Evolutionary conservation across 2,113 vertebrate genomes (phyloP), one percentile per base, ranked within the genome.

Genomic region (Axis porcinus): DNA sequence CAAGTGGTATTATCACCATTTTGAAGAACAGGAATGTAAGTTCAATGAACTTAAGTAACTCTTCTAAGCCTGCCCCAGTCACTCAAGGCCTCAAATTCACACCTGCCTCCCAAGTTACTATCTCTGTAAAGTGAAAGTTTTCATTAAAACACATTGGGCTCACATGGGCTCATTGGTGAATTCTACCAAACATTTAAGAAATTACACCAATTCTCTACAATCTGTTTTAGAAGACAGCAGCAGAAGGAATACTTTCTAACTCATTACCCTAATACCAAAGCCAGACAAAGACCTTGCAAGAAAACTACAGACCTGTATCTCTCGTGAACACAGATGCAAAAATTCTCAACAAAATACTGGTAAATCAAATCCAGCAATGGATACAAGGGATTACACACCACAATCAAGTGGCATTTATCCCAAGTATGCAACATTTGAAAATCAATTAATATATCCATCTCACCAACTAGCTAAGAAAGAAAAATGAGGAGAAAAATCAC

Each of bases 51-150:
- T 40, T 55, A 13, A 27, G 12, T 54, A 60, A 87, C 55, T 70
- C 23, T 43, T 92, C 43, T 28, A 60, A 94, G 76, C 19, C 54
- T 28, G 16, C 11, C 36, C 8, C 40, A 58, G 74, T 79, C 33
- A 62, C 64, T n/a, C 12, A 64, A 54, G 19, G n/a, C 45, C 36
- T 36, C 12, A 40, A 19, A 28, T 40, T 40, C 30, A 45, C 21
- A 70, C 55, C 57, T 67, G 10, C 33, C 25, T 17, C 52, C 28
- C 47, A 28, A 21, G 28, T 7, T 87, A 74, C 93, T 62, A 86
- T 95, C 43, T 92, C 45, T 58, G 16, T 43, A 67, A 88, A 78
- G 70, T 91, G 58, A 95, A 95, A 86, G 64, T 78, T 83, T 97
- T 91, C 83, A 83, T 85, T 83, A 79, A 79, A 89, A 43, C 64